Percentiles rank a stretch among this genome's conserved stretches.
phyloP scores from a whole-genome alignment of 1,140 invertebrate genomes.

The Calephelis nemesis region DNA sequence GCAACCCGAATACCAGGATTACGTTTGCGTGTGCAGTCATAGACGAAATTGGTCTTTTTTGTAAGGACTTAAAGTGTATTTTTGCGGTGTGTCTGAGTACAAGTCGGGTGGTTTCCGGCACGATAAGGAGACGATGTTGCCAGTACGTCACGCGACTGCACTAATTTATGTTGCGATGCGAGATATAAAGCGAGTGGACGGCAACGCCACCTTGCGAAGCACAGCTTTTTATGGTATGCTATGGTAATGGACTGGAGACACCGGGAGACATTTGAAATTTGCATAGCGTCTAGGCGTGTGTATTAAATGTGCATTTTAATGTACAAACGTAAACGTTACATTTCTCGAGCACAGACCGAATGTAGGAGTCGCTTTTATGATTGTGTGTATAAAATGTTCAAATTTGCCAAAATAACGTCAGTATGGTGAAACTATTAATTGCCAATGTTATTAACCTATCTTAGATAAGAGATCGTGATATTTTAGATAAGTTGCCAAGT shows the following conservation, averaged over 20 bases:
- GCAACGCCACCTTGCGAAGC: slow-evolving; percentile 44
- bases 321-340: slow-evolving; percentile 1
- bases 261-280: slow-evolving; percentile 43
- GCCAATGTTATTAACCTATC: too few species aligned
- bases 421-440: too few species aligned
- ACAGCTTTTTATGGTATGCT: slow-evolving; percentile 60
- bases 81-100: slow-evolving; percentile 38
- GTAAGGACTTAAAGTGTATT: slow-evolving; percentile 44
- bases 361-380: too few species aligned
- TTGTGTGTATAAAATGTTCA: too few species aligned
- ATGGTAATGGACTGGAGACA: slow-evolving; percentile 51
- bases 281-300: slow-evolving; percentile 36
- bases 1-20: slow-evolving; percentile 36
- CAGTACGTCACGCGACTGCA: slow-evolving; percentile 69
- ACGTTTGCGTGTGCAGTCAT: slow-evolving; percentile 28
- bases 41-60: slow-evolving; percentile 52
- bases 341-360: slow-evolving; percentile 5
- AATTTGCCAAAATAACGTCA: too few species aligned
- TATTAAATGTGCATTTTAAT: slow-evolving; percentile 34
- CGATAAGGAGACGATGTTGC: slow-evolving; percentile 73
- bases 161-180: slow-evolving; percentile 75
- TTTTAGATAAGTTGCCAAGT: too few species aligned
- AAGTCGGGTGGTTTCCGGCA: slow-evolving; percentile 62
- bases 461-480: too few species aligned
- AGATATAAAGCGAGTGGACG: slow-evolving; percentile 58